Evolutionary conservation across 2,797 vertebrate species (phyloP).

Genomic region (Hafferia zeledoni): DNA sequence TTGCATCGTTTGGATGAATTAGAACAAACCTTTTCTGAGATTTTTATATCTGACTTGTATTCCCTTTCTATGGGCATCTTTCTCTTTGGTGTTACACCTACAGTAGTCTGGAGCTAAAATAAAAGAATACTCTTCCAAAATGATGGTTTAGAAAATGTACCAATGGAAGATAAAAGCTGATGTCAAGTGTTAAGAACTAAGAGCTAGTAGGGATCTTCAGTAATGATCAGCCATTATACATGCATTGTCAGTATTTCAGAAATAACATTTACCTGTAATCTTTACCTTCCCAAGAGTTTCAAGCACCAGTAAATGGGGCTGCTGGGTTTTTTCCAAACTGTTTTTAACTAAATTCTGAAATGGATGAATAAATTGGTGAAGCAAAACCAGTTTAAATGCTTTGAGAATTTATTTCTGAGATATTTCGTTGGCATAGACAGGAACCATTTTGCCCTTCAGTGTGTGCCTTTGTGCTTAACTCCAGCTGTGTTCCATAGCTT

Average conservation of each 20-base stretch:
- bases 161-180: not conserved
- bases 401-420: not conserved
- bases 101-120: not conserved
- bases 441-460: slow-evolving; percentile 37
- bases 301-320: not conserved
- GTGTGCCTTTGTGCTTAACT: slow-evolving; percentile 17
- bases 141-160: not conserved
- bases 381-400: slow-evolving; percentile 5
- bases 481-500: slow-evolving; percentile 24
- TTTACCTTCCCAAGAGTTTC: not conserved
- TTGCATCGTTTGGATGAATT: not conserved
- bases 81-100: not conserved
- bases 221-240: not conserved
- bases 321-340: not conserved
- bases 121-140: not conserved
- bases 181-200: not conserved
- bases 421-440: not conserved
- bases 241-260: not conserved
- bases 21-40: not conserved
- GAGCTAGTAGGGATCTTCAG: not conserved
- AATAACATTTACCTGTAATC: not conserved
- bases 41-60: not conserved
- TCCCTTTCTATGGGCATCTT: not conserved
- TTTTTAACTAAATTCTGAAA: not conserved
- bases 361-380: slow-evolving; percentile 4